Percentiles rank a stretch among this genome's conserved stretches.
Conservation (phyloP, 2,113 vertebrate genomes). For the Triplophysa tibetana region DNA sequence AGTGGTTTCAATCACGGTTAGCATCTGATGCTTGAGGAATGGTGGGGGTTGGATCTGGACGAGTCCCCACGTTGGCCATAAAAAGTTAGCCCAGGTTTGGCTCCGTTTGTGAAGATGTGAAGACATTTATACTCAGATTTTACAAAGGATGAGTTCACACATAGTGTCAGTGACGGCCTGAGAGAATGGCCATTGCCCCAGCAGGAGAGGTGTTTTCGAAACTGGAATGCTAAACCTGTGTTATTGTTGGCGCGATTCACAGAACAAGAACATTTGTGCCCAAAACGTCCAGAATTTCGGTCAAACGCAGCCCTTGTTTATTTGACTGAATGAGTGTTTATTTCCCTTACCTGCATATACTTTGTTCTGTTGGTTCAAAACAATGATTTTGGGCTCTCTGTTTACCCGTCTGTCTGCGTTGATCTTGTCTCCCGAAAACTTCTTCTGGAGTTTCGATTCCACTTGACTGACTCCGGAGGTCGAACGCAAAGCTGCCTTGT, state of each 20-base stretch:
- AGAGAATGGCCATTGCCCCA: conserved; percentile 24
- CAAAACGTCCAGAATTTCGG: background rate
- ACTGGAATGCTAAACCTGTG: background rate
- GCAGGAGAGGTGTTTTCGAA: conserved; percentile 12
- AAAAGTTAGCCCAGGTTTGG: conserved; percentile 29
- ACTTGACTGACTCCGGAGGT: conserved; percentile 29
- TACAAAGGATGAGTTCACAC: conserved; percentile 8
- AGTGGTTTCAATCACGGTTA: conserved; percentile 52
- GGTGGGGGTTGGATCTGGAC: conserved; percentile 24
- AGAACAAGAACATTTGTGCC: conserved; percentile 12
- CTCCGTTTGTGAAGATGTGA: background rate
- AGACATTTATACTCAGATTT: conserved; percentile 33
- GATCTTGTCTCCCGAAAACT: conserved; percentile 12
- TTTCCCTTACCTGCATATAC: background rate
- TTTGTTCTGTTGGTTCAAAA: background rate
- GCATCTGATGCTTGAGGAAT: conserved; percentile 23
- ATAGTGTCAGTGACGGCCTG: conserved; percentile 12
- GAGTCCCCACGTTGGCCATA: conserved; percentile 35
- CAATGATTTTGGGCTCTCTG: background rate
- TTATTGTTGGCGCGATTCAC: conserved; percentile 23
- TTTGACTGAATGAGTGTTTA: conserved; percentile 2
- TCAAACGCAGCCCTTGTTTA: background rate
- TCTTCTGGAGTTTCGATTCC: conserved; percentile 41
- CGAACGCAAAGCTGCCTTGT: conserved; percentile 18
- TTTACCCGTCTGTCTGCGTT: background rate